Conservation (phyloP, 2,797 vertebrate species). For the Neomorphus geoffroyi region DNA sequence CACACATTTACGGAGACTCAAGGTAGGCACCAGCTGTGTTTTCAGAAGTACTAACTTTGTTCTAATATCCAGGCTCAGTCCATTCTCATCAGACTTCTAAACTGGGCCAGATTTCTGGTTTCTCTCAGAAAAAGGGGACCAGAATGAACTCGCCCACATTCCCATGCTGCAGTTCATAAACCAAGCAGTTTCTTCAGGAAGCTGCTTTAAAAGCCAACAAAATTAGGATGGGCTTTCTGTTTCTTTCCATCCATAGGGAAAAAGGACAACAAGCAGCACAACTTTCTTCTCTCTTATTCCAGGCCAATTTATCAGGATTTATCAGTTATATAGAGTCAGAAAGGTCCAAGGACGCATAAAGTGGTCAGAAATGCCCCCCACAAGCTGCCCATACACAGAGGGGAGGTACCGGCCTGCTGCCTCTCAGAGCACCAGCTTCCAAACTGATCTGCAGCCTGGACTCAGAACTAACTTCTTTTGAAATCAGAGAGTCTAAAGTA, state of each 20-base stretch:
- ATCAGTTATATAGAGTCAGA: not conserved
- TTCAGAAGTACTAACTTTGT: not conserved
- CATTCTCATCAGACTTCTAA: not conserved
- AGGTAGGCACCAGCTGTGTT: not conserved
- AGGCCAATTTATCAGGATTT: not conserved
- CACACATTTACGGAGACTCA: fast-evolving
- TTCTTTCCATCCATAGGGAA: not conserved
- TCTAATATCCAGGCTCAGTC: not conserved
- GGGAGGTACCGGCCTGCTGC: not conserved
- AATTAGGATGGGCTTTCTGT: not conserved
- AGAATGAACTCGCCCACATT: not conserved
- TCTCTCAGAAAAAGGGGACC: not conserved
- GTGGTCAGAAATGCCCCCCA: not conserved
- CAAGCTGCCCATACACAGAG: not conserved
- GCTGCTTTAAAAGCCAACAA: not conserved
- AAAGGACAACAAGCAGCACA: not conserved
- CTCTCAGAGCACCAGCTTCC: not conserved
- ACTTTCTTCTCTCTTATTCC: not conserved
- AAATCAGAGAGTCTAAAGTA: not conserved
- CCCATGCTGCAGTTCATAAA: not conserved
- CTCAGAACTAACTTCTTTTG: not conserved
- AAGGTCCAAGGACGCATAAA: not conserved
- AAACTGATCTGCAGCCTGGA: not conserved
- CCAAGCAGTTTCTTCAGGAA: not conserved
- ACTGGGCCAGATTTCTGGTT: not conserved